These are phyloP conservation scores for Chrysocyon brachyurus DNA, from an alignment of 2,797 vertebrate species.

Conservation along the genomic window DNA sequence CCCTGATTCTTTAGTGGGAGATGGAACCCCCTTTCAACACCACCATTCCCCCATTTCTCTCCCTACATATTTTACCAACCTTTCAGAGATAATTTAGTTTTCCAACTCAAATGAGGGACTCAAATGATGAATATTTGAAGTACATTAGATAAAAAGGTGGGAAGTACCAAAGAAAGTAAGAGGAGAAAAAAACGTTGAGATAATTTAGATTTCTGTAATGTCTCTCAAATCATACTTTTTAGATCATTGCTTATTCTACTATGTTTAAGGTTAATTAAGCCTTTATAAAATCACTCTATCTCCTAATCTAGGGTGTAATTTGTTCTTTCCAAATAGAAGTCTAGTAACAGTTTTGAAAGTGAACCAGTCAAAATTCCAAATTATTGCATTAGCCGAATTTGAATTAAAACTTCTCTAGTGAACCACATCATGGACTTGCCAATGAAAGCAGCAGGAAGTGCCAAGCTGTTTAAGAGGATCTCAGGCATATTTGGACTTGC, in stretches of 20 bases:
- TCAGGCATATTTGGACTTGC: constrained; percentile 47
- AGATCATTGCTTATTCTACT: not conserved
- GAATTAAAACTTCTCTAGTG: constrained; percentile 35
- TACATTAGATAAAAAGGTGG: not conserved
- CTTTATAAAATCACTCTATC: not conserved
- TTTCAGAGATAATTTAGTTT: not conserved
- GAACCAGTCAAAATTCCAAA: constrained; percentile 22
- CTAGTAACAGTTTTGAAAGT: constrained; percentile 47
- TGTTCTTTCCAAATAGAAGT: constrained; percentile 14
- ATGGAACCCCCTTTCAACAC: not conserved
- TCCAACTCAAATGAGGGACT: not conserved
- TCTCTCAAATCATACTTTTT: not conserved
- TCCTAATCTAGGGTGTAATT: not conserved
- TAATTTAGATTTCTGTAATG: not conserved
- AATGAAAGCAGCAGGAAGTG: constrained; percentile 5
- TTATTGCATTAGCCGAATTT: constrained; percentile 26
- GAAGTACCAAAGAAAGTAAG: not conserved
- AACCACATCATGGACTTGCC: not conserved
- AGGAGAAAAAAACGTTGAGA: not conserved
- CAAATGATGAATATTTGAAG: not conserved
- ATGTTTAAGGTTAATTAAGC: not conserved
- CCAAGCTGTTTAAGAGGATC: not conserved
- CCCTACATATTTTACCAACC: not conserved
- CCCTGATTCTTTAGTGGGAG: not conserved
- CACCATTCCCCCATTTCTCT: not conserved